A percentile compares a stretch with the other conserved stretches of the same genome.
phyloP scores from a whole-genome alignment of 2,797 vertebrate species.

The Enteromius treurensis region DNA sequence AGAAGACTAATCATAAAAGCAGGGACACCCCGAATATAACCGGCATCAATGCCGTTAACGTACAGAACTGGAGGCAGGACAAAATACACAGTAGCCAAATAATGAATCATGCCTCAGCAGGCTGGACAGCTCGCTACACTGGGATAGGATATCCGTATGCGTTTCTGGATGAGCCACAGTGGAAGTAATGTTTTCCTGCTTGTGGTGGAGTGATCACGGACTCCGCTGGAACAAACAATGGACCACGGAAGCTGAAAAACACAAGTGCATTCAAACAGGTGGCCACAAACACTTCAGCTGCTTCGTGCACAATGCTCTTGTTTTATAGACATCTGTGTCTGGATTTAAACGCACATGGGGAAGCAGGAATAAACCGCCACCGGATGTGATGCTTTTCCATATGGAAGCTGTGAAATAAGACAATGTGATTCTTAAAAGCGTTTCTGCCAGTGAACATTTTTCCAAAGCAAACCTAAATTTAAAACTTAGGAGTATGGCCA shows the following conservation, averaged over 20 bases:
- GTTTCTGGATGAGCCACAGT: constrained; percentile 60
- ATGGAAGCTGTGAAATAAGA: background rate
- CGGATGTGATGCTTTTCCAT: constrained; percentile 9
- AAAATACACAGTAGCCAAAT: constrained; percentile 1
- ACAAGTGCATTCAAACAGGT: constrained; percentile 37
- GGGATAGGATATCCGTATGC: constrained; percentile 69
- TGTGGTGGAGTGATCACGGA: constrained; percentile 60
- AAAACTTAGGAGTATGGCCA: background rate
- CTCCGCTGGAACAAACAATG: constrained; percentile 37
- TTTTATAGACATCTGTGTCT: background rate
- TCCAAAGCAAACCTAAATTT: background rate
- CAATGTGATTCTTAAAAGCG: background rate
- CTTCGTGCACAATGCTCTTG: constrained; percentile 33
- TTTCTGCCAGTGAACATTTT: background rate
- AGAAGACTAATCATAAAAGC: constrained; percentile 48
- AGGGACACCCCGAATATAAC: constrained; percentile 39
- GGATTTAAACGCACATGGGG: background rate
- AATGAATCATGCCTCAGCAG: background rate
- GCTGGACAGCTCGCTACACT: background rate
- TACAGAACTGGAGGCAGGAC: background rate
- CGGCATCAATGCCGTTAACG: background rate
- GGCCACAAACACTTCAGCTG: constrained; percentile 30
- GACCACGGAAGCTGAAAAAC: constrained; percentile 16
- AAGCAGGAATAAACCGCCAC: background rate
- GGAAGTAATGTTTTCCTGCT: constrained; percentile 71